phyloP scores from a whole-genome alignment of 2,797 vertebrate genomes.

The Sebastes minor region DNA sequence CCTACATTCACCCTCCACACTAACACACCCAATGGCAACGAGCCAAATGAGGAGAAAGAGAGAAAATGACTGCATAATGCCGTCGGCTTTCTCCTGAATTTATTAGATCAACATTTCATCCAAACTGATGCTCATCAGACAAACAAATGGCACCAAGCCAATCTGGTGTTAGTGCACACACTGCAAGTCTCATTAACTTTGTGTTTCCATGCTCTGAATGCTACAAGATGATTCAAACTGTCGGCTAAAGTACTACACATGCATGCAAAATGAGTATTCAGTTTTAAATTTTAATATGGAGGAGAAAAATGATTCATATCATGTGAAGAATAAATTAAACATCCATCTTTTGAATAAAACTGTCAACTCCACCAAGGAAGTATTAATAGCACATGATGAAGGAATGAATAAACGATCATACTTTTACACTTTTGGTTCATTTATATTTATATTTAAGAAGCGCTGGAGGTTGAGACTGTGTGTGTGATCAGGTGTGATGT shows the following conservation, averaged over 20 bases:
- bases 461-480: neutral
- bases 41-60: neutral
- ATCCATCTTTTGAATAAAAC: neutral
- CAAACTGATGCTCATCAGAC: conserved; percentile 17
- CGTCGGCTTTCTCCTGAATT: conserved; percentile 15
- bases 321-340: neutral
- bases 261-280: neutral
- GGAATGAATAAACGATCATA: neutral
- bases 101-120: conserved; percentile 25
- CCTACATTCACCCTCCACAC: neutral
- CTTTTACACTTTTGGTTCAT: neutral
- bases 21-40: neutral
- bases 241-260: neutral
- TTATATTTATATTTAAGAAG: neutral
- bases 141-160: conserved; percentile 23
- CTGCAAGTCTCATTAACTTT: neutral
- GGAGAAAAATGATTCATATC: neutral
- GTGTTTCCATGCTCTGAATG: neutral
- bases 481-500: neutral
- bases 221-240: neutral
- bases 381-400: neutral
- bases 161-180: neutral
- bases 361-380: neutral
- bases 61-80: conserved; percentile 8
- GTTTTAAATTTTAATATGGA: neutral